These are phyloP conservation scores for Bombus difficillimus DNA, from an alignment of 1,140 invertebrate genomes.

Conservation along the genomic window DNA sequence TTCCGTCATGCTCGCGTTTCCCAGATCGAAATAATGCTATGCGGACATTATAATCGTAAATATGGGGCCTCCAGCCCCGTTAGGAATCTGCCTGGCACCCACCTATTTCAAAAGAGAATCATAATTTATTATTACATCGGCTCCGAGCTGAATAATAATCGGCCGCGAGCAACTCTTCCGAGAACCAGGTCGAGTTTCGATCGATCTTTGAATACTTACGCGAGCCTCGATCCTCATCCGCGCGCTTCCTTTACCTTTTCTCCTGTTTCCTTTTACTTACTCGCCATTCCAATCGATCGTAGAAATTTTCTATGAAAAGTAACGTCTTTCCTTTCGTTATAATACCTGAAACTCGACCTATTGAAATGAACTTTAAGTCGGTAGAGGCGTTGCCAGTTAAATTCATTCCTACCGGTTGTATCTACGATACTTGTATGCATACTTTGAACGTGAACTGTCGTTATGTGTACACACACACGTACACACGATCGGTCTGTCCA, in stretches of 20 bases:
- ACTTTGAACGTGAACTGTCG: no score
- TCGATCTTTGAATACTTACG: constrained; percentile 69
- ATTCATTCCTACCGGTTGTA: no score
- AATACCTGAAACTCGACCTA: no score
- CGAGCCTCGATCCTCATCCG: constrained; percentile 40
- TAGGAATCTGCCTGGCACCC: constrained; percentile 77
- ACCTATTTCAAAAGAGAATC: constrained; percentile 74
- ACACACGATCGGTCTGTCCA: no score
- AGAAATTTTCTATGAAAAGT: not conserved
- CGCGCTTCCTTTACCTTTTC: constrained; percentile 38
- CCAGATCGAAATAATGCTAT: constrained; percentile 82
- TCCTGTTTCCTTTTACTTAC: not conserved
- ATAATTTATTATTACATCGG: constrained; percentile 78
- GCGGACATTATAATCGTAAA: constrained; percentile 81
- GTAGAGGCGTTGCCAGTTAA: no score
- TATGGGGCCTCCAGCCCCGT: constrained; percentile 74
- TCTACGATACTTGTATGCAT: no score
- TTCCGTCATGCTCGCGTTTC: constrained; percentile 82
- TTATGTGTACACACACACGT: no score
- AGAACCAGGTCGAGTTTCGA: constrained; percentile 64
- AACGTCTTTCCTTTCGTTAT: not conserved
- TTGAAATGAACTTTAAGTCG: no score
- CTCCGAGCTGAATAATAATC: constrained; percentile 73
- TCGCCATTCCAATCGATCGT: not conserved
- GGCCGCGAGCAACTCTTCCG: constrained; percentile 38